These are phyloP conservation scores for Smittia aterrima DNA, from an alignment of 2,888 invertebrate species.

Conservation along the genomic window DNA sequence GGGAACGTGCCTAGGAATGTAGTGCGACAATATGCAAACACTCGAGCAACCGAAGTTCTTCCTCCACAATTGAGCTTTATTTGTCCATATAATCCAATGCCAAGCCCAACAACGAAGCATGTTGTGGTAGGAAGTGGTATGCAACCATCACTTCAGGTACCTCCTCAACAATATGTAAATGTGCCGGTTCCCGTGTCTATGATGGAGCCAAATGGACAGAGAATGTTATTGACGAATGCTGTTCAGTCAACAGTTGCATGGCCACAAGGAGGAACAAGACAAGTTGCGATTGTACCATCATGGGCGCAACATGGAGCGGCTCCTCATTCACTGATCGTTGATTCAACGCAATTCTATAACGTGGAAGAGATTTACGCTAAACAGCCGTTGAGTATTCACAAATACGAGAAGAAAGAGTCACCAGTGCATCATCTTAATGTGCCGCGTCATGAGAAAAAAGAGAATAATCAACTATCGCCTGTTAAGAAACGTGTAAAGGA, in stretches of 20 bases:
- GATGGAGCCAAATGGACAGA: constrained; percentile 79
- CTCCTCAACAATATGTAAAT: constrained; percentile 82
- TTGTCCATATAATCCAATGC: constrained; percentile 87
- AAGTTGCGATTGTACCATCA: constrained; percentile 79
- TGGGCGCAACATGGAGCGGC: constrained; percentile 75
- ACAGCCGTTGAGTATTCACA: constrained; percentile 61
- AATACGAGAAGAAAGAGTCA: constrained; percentile 60
- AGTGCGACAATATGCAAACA: constrained; percentile 63
- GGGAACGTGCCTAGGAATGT: constrained; percentile 60
- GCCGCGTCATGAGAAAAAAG: constrained; percentile 69
- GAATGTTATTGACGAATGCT: constrained; percentile 68
- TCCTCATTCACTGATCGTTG: constrained; percentile 70
- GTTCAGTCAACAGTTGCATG: constrained; percentile 55
- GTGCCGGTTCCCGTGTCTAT: constrained; percentile 77
- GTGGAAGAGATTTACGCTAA: constrained; percentile 58
- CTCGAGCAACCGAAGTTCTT: constrained; percentile 58
- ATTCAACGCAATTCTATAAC: constrained; percentile 71
- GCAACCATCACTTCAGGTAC: constrained; percentile 58
- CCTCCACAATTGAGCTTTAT: constrained; percentile 88
- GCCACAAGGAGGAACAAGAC: constrained; percentile 61
- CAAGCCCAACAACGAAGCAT: constrained; percentile 59
- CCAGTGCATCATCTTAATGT: constrained; percentile 56
- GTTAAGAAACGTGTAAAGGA: constrained; percentile 97
- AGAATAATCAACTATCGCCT: constrained; percentile 87
- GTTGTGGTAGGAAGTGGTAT: constrained; percentile 59